These are phyloP conservation scores for Podabrus alpinus DNA, from an alignment of 2,888 invertebrate species.

Conservation along the genomic window DNA sequence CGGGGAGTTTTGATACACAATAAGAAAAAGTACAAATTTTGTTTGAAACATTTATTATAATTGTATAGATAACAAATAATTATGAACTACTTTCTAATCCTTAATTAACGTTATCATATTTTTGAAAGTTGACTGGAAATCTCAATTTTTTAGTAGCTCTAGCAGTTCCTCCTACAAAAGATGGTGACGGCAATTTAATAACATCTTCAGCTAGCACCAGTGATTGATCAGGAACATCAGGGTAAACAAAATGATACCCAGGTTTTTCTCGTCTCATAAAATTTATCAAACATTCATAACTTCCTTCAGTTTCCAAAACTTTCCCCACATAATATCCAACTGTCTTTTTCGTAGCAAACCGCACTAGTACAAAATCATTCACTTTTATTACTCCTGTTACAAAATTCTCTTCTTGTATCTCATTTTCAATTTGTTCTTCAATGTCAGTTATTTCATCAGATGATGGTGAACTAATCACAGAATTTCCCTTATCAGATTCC, in stretches of 20 bases:
- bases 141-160: neutral
- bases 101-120: slow-evolving; percentile 6
- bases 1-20: neutral
- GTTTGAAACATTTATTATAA: too few relatives aligned
- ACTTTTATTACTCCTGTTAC: neutral
- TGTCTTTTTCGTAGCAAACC: too few relatives aligned
- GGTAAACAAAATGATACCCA: neutral
- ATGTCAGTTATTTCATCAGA: neutral
- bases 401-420: neutral
- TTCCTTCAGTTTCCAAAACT: neutral
- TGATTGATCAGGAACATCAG: neutral
- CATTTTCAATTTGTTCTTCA: neutral
- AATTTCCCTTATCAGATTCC: slow-evolving; percentile 26
- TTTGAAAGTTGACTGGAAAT: neutral
- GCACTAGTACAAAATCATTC: too few relatives aligned
- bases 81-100: too few relatives aligned
- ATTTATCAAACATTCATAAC: neutral
- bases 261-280: neutral
- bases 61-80: too few relatives aligned
- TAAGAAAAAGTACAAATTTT: too few relatives aligned
- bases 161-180: slow-evolving; percentile 5
- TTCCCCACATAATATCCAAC: neutral
- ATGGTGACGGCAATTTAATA: neutral
- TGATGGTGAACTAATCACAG: neutral
- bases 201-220: neutral